Conservation (phyloP, 2,113 vertebrate species). For the Dipodomys spectabilis region DNA sequence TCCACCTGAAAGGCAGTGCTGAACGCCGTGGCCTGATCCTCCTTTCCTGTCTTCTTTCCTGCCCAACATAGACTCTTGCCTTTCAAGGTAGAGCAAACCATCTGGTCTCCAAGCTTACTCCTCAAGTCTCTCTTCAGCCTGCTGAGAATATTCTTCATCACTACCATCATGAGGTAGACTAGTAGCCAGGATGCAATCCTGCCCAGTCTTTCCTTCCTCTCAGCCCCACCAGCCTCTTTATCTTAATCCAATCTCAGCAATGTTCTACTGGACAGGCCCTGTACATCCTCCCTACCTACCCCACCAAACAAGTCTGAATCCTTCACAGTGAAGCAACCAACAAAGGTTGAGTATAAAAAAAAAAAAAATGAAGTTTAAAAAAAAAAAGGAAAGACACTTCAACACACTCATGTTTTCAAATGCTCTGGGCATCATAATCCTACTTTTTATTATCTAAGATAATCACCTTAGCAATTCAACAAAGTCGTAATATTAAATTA, state of each 20-base stretch:
- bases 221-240: neutral
- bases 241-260: neutral
- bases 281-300: neutral
- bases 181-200: neutral
- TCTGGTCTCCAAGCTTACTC: neutral
- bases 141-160: neutral
- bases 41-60: neutral
- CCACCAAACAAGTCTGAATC: neutral
- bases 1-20: neutral
- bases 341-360: neutral
- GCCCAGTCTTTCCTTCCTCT: neutral
- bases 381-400: slow-evolving; percentile 15
- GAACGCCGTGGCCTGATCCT: neutral
- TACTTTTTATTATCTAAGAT: slow-evolving; percentile 53
- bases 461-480: slow-evolving; percentile 51
- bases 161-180: neutral
- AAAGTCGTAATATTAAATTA: slow-evolving; percentile 24
- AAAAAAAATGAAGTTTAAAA: neutral
- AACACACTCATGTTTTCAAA: slow-evolving; percentile 19
- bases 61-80: neutral
- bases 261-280: neutral
- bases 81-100: neutral
- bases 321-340: neutral
- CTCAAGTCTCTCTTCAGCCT: neutral
- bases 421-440: slow-evolving; percentile 2